Conservation (phyloP, 1,140 invertebrate species). For the Drosophila sucinea region DNA sequence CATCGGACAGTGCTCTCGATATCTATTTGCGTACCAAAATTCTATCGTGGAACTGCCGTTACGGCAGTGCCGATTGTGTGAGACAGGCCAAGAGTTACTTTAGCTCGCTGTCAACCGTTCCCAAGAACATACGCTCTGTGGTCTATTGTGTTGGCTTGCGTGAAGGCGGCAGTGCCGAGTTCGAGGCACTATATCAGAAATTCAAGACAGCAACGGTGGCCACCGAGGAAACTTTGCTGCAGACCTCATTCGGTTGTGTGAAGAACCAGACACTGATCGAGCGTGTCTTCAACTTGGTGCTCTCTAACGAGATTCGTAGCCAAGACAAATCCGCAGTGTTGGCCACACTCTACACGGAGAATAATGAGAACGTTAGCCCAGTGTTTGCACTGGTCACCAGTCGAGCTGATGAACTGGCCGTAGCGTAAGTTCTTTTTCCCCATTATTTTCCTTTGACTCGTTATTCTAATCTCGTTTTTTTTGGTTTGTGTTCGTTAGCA, state of each 20-base stretch:
- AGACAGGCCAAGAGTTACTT: constrained; percentile 68
- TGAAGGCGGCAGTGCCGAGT: constrained; percentile 83
- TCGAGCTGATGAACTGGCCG: constrained; percentile 73
- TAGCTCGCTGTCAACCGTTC: constrained; percentile 67
- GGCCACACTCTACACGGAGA: constrained; percentile 79
- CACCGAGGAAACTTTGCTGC: constrained; percentile 85
- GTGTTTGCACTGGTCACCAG: constrained; percentile 84
- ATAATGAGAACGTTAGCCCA: constrained; percentile 82
- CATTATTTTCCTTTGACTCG: neutral
- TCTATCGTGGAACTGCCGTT: constrained; percentile 84
- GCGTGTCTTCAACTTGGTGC: constrained; percentile 65
- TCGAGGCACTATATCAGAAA: constrained; percentile 84
- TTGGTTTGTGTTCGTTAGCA: constrained; percentile 46
- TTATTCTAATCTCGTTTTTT: constrained; percentile 30
- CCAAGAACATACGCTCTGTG: constrained; percentile 85
- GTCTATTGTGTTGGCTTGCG: constrained; percentile 86
- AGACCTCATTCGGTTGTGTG: constrained; percentile 86
- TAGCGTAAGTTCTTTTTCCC: constrained; percentile 83
- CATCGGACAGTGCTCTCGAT: constrained; percentile 62
- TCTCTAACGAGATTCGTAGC: constrained; percentile 78
- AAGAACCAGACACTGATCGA: constrained; percentile 80
- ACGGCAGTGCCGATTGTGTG: constrained; percentile 84
- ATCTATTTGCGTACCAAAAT: constrained; percentile 82
- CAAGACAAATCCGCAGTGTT: constrained; percentile 83
- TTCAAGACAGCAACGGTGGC: constrained; percentile 84